Base-by-base conservation (phyloP, 2,888 invertebrate genomes). In the Drosophila helvetica region DNA sequence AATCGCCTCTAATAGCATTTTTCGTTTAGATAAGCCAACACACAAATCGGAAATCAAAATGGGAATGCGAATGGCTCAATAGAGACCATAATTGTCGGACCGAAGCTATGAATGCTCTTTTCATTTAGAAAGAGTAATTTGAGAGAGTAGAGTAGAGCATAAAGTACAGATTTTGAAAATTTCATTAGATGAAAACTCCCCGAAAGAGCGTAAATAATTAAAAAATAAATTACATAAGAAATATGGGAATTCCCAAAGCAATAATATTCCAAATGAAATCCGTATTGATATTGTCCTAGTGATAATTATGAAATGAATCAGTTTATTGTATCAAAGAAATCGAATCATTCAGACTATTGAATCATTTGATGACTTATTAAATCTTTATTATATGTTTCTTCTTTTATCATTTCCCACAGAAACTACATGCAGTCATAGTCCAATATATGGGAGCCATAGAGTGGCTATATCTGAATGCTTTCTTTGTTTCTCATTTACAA, bases 1-100 rank as follows among this genome's bases (percentile, higher is more conserved):
- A 89, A 89, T 89, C 89, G 88, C 75, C 82, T 70, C 88, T 89
- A 89, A 89, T 88, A 89, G 84, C 76, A 79, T 80, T 87, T 79
- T 56, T 70, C 25, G 58, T 76, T 75, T 18, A 78, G 85, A 85
- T 85, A 85, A 85, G 87, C 74, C 68, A 43, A 53, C 42, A 50
- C 53, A 50, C 53, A 74, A 74, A 54, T 67, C 52, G 57, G 72
- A 71, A 71, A 59, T 55, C 52, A 50, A 50, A 55, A 60, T 71
- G 61, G 43, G 52, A 53, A 12, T 69, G 42, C 7, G 42, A 25
- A 7, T 68, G 30, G 42, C 42, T 22, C 10, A 67, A 22, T 57
- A 33, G 4, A 18, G 8, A 15, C 27, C n/a, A 67, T 22, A 22
- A 15, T 56, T 19, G 43, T 50, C 22, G 19, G 15, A 47, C 19